A percentile compares a stretch with the other conserved stretches of the same genome.
These are phyloP conservation scores for Phthorimaea operculella DNA, from an alignment of 1,140 invertebrate species.

Conservation along the genomic window DNA sequence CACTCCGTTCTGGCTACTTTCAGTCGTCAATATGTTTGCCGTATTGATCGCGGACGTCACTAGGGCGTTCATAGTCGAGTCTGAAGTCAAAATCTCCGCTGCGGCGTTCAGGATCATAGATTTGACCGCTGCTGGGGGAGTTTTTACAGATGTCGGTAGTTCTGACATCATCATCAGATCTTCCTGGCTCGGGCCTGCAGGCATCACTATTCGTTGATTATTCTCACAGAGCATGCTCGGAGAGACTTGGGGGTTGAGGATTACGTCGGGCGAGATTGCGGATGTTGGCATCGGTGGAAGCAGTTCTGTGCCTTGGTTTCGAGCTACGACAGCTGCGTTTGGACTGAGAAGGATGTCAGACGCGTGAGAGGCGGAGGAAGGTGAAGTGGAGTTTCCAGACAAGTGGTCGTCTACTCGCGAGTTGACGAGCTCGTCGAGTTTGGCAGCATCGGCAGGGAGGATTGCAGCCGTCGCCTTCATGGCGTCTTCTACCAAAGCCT, in stretches of 20 bases:
- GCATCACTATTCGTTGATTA: slow-evolving; percentile 44
- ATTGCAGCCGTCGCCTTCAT: slow-evolving; percentile 63
- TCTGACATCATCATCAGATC: slow-evolving; percentile 57
- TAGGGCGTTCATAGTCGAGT: slow-evolving; percentile 65
- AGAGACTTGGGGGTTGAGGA: slow-evolving; percentile 72
- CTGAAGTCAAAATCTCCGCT: slow-evolving; percentile 71
- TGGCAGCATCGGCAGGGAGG: slow-evolving; percentile 63
- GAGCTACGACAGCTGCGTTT: slow-evolving; percentile 37
- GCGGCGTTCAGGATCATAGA: slow-evolving; percentile 74
- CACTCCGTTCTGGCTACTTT: slow-evolving; percentile 50
- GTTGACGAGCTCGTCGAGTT: slow-evolving; percentile 74
- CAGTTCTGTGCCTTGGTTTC: slow-evolving; percentile 36
- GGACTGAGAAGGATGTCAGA: slow-evolving; percentile 66
- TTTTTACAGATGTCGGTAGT: slow-evolving; percentile 63
- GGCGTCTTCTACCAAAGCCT: slow-evolving; percentile 60
- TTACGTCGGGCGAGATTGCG: slow-evolving; percentile 70
- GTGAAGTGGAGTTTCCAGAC: slow-evolving; percentile 41
- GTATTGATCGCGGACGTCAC: slow-evolving; percentile 65
- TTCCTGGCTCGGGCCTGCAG: slow-evolving; percentile 33
- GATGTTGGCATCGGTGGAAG: slow-evolving; percentile 36
- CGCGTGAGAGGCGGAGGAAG: slow-evolving; percentile 65
- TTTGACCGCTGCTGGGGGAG: slow-evolving; percentile 74
- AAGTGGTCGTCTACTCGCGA: slow-evolving; percentile 71
- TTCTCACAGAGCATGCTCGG: slow-evolving; percentile 67
- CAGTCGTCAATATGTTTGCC: slow-evolving; percentile 58